These are phyloP conservation scores for Forbesichthys papilliferus DNA, from an alignment of 2,113 vertebrate genomes.

Conservation along the genomic window DNA sequence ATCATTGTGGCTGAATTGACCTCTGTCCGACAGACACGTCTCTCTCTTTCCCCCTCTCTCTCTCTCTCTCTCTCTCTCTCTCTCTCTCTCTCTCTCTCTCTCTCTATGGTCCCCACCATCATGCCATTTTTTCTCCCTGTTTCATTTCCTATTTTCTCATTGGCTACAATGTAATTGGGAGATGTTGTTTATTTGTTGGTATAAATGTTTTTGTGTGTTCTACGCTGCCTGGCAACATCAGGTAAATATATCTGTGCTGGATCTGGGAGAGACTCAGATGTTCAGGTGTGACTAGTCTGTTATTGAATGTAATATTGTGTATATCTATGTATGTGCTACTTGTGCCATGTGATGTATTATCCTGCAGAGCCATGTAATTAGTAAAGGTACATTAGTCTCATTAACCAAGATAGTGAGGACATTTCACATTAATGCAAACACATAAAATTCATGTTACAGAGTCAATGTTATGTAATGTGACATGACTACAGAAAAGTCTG, in stretches of 20 bases:
- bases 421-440: no score
- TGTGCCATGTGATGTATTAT: no score
- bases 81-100: background rate
- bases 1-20: conserved; percentile 75
- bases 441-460: no score
- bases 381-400: no score
- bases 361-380: no score
- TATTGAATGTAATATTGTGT: no score
- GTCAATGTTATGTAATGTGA: no score
- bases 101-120: background rate
- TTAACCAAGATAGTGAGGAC: no score
- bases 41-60: no score
- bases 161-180: conserved; percentile 36
- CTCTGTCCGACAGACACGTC: conserved; percentile 68
- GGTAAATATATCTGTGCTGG: conserved; percentile 28
- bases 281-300: conserved; percentile 7
- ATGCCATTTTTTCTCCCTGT: background rate
- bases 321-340: no score
- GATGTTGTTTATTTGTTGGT: conserved; percentile 50
- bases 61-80: no score
- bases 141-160: conserved; percentile 35
- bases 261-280: background rate
- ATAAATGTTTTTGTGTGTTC: conserved; percentile 32
- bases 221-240: conserved; percentile 38
- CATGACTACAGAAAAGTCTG: no score